Conservation (phyloP, 1,140 invertebrate species). For the Elymnias hypermnestra region DNA sequence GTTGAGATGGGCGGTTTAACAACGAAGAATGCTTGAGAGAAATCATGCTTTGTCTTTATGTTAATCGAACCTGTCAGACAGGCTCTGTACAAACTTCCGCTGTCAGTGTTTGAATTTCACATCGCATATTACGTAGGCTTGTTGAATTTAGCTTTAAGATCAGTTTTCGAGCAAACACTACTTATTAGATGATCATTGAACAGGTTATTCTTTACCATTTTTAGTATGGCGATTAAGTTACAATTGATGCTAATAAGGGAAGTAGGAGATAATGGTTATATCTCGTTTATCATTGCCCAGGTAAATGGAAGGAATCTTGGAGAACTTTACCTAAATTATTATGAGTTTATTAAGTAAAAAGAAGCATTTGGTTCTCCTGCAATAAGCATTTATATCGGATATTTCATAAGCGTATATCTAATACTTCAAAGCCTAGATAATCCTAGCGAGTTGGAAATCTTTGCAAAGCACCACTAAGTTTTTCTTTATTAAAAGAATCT, state of each 20-base stretch:
- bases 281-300: background rate
- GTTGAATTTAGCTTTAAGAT: conserved; percentile 21
- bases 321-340: background rate
- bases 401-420: too few relatives aligned
- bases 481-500: too few relatives aligned
- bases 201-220: conserved; percentile 35
- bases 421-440: too few relatives aligned
- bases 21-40: conserved; percentile 61
- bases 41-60: conserved; percentile 72
- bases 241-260: conserved; percentile 30
- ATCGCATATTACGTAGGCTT: conserved; percentile 18
- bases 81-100: conserved; percentile 58
- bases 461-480: too few relatives aligned
- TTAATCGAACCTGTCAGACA: conserved; percentile 53
- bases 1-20: conserved; percentile 46
- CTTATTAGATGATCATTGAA: conserved; percentile 26
- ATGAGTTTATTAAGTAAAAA: background rate
- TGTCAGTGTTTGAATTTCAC: conserved; percentile 42
- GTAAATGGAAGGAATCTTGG: background rate
- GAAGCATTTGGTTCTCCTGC: too few relatives aligned
- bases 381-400: too few relatives aligned
- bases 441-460: too few relatives aligned
- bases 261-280: conserved; percentile 9
- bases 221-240: conserved; percentile 31
- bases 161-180: conserved; percentile 45